Base-by-base conservation (phyloP, 2,888 invertebrate genomes). In the Xanthorhoe spadicearia region DNA sequence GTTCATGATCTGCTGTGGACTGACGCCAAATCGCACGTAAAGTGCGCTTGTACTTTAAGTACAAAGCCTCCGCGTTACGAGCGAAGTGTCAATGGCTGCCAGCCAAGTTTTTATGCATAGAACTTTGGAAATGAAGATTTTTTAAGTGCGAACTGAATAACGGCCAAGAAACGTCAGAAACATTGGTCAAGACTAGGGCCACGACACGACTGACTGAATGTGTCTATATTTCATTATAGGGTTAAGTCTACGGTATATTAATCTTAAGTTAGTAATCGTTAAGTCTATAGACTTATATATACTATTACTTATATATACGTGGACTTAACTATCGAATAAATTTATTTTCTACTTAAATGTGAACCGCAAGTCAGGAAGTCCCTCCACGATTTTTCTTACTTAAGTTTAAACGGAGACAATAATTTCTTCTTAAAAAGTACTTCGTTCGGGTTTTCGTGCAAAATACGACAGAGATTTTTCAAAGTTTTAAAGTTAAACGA, bases 391-490 rank as follows among this genome's bases (percentile, higher is more conserved):
- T 56, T 56, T 48, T 56, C 56, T 28, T 48, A 48, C 56, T 48
- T 48, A 48, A 48, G 23, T 38, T 43, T 43, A 55, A 55, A 43
- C 43, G 56, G n/a, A 28, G 48, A 28, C 56, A 28, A 23, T 56
- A 15, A 23, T 10, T 56, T 48, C 23, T 46, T 15, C 55, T 56
- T 46, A 56, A 35, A 35, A 38, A 13, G 18, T 38, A 38, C 54
- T 32, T 43, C 13, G 38, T 48, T 48, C 7, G 17, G 17, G 13
- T 2, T 55, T 55, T 55, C n/a, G 43, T 13, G 23, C 15, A 56
- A 56, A 56, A 43, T 46, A 56, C 23, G 56, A 7, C 48, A 17
- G 15, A 17, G 15, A 1, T 17, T 48, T 15, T 46, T 15, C 46
- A 17, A 7, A 8, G 15, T 43, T 2, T 43, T 43, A 43, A 13